Conservation (phyloP, 2,113 vertebrate genomes). For the Rhadina sibilatrix region DNA sequence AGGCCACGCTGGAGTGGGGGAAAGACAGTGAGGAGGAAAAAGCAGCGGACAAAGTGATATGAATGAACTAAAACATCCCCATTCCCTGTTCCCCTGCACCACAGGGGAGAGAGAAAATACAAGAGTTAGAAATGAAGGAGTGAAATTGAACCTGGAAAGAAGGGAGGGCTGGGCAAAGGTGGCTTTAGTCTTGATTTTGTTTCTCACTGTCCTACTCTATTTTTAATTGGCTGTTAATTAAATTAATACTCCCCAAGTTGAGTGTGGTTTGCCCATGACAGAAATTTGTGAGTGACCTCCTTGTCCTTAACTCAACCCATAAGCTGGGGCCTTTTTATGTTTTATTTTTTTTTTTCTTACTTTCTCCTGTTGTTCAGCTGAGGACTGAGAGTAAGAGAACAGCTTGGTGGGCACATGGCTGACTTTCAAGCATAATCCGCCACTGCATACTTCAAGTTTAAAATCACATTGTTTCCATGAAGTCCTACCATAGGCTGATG, state of each 20-base stretch:
- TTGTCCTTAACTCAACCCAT: background rate
- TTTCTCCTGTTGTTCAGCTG: background rate
- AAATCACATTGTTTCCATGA: background rate
- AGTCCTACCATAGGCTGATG: background rate
- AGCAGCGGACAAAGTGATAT: background rate
- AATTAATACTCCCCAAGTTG: background rate
- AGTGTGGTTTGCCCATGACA: background rate
- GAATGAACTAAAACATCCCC: background rate
- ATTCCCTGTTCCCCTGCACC: background rate
- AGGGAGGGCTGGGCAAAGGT: background rate
- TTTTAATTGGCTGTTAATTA: background rate
- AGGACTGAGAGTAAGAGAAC: background rate
- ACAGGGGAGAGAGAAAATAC: fast-evolving
- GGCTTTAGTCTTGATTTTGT: background rate
- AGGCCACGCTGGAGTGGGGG: fast-evolving
- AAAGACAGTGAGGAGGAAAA: background rate
- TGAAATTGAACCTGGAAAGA: background rate
- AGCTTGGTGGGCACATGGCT: background rate
- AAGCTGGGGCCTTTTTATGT: background rate
- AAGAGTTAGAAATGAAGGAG: background rate
- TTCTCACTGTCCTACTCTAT: background rate
- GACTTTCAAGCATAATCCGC: background rate
- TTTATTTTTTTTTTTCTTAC: background rate
- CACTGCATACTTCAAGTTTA: background rate
- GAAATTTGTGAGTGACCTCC: background rate